Evolutionary conservation across 2,113 vertebrate species (phyloP).

Genomic region (Tyto alba): DNA sequence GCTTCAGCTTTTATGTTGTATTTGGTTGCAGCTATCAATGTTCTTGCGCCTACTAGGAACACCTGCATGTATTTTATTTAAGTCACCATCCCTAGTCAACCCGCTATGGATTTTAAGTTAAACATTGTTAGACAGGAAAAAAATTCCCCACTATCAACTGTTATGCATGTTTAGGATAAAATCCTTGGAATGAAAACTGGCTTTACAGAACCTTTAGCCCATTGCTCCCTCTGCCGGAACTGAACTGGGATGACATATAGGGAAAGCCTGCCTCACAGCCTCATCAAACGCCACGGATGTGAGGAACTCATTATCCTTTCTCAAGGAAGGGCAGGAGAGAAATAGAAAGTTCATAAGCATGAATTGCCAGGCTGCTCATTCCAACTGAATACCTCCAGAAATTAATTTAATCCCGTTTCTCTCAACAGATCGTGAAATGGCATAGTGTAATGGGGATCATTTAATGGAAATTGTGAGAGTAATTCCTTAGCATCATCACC

Average conservation of each 20-base stretch:
- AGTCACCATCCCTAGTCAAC: background rate
- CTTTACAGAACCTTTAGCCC: slow-evolving; percentile 27
- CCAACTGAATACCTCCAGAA: slow-evolving; percentile 29
- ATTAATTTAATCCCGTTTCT: slow-evolving; percentile 47
- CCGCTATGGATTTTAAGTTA: background rate
- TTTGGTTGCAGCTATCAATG: background rate
- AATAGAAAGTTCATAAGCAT: slow-evolving; percentile 1
- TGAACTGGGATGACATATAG: background rate
- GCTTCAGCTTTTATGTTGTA: background rate
- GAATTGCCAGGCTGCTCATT: slow-evolving; percentile 10
- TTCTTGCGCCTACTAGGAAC: background rate
- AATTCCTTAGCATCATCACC: background rate
- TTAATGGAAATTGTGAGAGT: background rate
- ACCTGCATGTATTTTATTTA: background rate
- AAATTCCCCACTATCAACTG: background rate
- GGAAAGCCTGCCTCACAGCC: background rate
- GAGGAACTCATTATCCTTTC: slow-evolving; percentile 11
- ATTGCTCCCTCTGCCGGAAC: slow-evolving; percentile 67
- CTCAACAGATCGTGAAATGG: slow-evolving; percentile 31
- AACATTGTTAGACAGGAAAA: background rate
- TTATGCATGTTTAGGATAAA: background rate
- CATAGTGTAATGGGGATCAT: background rate
- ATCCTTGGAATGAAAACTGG: background rate
- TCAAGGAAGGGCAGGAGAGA: background rate
- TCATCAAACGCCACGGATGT: background rate